Percentiles rank a stretch among this genome's conserved stretches.
Conservation (phyloP, 2,888 invertebrate species). For the Eulithis testata region DNA sequence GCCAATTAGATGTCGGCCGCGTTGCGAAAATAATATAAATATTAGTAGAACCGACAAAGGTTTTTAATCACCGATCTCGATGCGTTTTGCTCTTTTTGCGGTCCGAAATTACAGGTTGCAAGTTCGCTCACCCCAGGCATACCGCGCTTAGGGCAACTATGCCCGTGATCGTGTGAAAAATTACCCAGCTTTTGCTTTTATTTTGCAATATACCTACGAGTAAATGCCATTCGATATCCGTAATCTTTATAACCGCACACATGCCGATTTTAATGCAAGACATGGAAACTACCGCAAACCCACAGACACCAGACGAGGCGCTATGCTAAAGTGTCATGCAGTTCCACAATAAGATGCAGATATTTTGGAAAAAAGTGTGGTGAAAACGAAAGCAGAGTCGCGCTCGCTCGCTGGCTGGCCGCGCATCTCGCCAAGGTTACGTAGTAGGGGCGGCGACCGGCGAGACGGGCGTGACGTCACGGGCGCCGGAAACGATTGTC, state of each 20-base stretch:
- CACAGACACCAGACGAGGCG: slow-evolving; percentile 31
- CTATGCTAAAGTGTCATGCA: slow-evolving; percentile 36
- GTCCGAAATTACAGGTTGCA: slow-evolving; percentile 83
- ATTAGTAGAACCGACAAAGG: slow-evolving; percentile 85
- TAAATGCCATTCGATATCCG: slow-evolving; percentile 77
- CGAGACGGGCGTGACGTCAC: slow-evolving; percentile 80
- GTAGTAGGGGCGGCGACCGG: slow-evolving; percentile 79
- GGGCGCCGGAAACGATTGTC: slow-evolving; percentile 82
- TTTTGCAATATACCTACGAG: slow-evolving; percentile 61
- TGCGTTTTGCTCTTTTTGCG: slow-evolving; percentile 82
- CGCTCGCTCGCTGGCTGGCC: slow-evolving; percentile 30
- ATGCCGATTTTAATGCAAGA: slow-evolving; percentile 49
- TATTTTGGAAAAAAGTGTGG: slow-evolving; percentile 61
- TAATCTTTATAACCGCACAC: slow-evolving; percentile 75
- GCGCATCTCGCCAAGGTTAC: slow-evolving; percentile 66
- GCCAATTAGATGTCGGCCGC: slow-evolving; percentile 83
- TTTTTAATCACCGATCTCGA: slow-evolving; percentile 83
- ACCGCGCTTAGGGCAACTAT: slow-evolving; percentile 82
- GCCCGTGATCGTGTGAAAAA: slow-evolving; percentile 82
- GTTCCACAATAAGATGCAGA: slow-evolving; percentile 43
- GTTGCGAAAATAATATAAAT: slow-evolving; percentile 83
- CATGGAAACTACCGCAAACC: slow-evolving; percentile 35
- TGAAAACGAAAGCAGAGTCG: slow-evolving; percentile 68
- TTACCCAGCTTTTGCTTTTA: slow-evolving; percentile 78
- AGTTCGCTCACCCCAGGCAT: slow-evolving; percentile 80